Percentiles rank a stretch among this genome's conserved stretches.
Evolutionary conservation across 2,888 invertebrate species (phyloP).

Genomic region (Bombyx huttoni): DNA sequence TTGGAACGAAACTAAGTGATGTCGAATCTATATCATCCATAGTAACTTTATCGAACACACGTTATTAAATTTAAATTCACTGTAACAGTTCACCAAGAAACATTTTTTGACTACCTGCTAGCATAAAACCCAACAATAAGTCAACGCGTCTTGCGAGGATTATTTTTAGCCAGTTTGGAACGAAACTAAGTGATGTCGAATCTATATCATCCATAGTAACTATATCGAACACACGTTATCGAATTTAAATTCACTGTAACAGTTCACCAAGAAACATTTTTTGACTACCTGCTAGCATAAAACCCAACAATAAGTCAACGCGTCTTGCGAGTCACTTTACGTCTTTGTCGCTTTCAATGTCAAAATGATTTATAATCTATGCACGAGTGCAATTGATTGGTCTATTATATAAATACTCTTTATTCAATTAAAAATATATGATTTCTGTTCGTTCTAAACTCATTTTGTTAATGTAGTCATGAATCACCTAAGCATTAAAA

Average conservation of each 20-base stretch:
- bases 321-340: not conserved
- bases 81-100: not conserved
- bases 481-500: too few species aligned
- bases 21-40: conserved; percentile 6
- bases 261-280: conserved; percentile 1
- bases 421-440: not conserved
- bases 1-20: conserved; percentile 6
- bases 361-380: conserved; percentile 1
- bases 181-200: conserved; percentile 3
- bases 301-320: not conserved
- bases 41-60: not conserved
- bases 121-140: not conserved
- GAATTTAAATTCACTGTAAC: not conserved
- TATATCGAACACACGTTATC: not conserved
- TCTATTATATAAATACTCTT: not conserved
- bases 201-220: conserved; percentile 6
- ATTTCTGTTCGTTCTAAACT: not conserved
- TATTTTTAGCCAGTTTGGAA: conserved; percentile 17
- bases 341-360: not conserved
- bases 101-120: conserved; percentile 1
- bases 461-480: too few species aligned
- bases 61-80: not conserved
- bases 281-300: not conserved
- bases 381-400: not conserved
- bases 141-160: conserved; percentile 9